Conservation (phyloP, 2,113 vertebrate species). For the Puntigrus tetrazona region DNA sequence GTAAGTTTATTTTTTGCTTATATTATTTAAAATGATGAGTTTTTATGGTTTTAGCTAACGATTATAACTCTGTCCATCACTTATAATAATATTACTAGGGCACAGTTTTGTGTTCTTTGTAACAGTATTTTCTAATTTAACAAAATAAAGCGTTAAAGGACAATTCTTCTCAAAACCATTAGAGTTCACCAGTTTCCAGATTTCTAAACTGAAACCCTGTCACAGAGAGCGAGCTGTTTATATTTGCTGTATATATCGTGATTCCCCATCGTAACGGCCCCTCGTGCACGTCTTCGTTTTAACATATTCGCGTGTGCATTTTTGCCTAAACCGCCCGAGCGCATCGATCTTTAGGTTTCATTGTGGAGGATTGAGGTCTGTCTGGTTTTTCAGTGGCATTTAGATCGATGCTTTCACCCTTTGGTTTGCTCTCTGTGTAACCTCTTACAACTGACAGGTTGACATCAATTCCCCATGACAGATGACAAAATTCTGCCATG, state of each 20-base stretch:
- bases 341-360: conserved; percentile 22
- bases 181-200: too few relatives aligned
- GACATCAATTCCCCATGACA: conserved; percentile 58
- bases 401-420: conserved; percentile 49
- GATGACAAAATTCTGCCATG: conserved; percentile 56
- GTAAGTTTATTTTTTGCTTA: too few relatives aligned
- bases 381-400: not conserved
- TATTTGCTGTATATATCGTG: not conserved
- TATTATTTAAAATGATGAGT: too few relatives aligned
- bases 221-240: not conserved
- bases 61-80: not conserved
- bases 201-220: conserved; percentile 3
- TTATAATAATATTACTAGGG: conserved; percentile 22
- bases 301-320: not conserved
- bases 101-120: not conserved
- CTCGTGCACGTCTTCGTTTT: not conserved
- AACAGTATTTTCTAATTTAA: too few relatives aligned
- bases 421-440: conserved; percentile 45
- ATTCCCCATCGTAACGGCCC: not conserved
- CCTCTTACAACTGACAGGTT: conserved; percentile 51
- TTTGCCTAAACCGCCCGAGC: conserved; percentile 2
- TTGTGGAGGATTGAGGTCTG: not conserved
- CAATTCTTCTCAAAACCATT: not conserved
- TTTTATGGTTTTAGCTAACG: not conserved
- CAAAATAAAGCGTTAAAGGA: too few relatives aligned